phyloP scores from a whole-genome alignment of 2,888 invertebrate genomes.

The Melieria picta region DNA sequence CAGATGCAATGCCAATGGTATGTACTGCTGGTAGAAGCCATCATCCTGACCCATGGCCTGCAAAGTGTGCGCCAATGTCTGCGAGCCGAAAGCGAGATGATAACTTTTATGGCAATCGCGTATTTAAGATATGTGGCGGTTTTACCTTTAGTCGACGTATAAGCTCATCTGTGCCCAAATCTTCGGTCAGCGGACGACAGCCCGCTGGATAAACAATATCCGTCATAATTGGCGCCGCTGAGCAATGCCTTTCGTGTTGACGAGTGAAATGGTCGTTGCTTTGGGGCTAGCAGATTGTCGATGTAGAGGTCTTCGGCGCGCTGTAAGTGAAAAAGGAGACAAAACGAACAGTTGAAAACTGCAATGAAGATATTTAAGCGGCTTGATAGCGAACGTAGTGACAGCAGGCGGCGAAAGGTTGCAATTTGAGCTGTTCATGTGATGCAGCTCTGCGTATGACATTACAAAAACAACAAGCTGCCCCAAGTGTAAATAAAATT shows the following conservation, averaged over 20 bases:
- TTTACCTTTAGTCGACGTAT: slow-evolving; percentile 91
- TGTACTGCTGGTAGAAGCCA: slow-evolving; percentile 90
- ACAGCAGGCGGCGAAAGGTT: no score
- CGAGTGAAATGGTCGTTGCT: background rate
- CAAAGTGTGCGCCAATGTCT: slow-evolving; percentile 91
- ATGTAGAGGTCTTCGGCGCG: no score
- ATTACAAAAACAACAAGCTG: no score
- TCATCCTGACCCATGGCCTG: slow-evolving; percentile 98
- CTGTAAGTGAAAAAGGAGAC: no score
- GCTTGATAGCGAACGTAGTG: no score
- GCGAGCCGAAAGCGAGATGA: slow-evolving; percentile 16
- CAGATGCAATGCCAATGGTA: slow-evolving; percentile 90
- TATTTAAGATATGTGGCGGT: background rate
- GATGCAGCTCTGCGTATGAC: no score
- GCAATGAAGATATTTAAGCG: no score
- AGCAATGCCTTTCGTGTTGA: background rate
- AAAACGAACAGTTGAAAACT: no score
- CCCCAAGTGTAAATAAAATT: no score
- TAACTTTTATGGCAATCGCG: background rate
- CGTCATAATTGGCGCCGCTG: slow-evolving; percentile 70
- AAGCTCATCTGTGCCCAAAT: slow-evolving; percentile 94
- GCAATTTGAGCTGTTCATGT: no score
- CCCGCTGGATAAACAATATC: slow-evolving; percentile 94
- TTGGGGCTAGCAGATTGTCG: background rate
- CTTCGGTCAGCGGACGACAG: slow-evolving; percentile 93